These are phyloP conservation scores for Drosophila flavopinicola DNA, from an alignment of 2,888 invertebrate genomes.

Conservation along the genomic window DNA sequence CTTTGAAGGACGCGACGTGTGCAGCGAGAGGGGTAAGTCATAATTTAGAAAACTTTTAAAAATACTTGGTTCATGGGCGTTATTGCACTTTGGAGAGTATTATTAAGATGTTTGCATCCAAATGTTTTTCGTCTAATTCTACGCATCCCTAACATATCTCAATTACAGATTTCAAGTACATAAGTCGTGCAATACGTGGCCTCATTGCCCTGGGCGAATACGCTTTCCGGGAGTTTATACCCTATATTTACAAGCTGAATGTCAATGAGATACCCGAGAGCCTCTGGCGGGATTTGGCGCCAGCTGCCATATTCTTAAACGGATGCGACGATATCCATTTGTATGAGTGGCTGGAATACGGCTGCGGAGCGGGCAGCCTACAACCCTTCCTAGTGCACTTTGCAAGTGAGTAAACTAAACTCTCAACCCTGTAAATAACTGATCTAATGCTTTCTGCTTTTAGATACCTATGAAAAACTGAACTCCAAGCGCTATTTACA, in stretches of 20 bases:
- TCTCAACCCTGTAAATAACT: not conserved
- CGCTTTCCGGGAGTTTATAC: slow-evolving; percentile 83
- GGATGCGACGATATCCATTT: slow-evolving; percentile 83
- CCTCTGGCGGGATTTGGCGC: slow-evolving; percentile 77
- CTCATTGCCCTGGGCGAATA: slow-evolving; percentile 82
- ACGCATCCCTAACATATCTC: not conserved
- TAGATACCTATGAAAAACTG: slow-evolving; percentile 75
- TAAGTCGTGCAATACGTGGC: slow-evolving; percentile 81
- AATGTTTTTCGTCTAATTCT: too few relatives aligned
- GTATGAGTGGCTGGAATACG: slow-evolving; percentile 83
- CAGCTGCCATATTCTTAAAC: slow-evolving; percentile 78
- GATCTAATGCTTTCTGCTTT: not conserved
- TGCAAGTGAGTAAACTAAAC: slow-evolving; percentile 66
- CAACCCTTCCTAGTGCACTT: slow-evolving; percentile 82
- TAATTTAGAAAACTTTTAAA: too few relatives aligned
- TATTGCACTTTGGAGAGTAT: too few relatives aligned
- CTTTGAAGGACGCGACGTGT: slow-evolving; percentile 74
- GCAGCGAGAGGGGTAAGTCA: slow-evolving; percentile 70
- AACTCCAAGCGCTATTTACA: slow-evolving; percentile 60
- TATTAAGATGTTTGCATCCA: too few relatives aligned
- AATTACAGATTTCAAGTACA: slow-evolving; percentile 79
- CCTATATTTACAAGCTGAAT: slow-evolving; percentile 81
- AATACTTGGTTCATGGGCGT: too few relatives aligned
- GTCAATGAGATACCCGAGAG: slow-evolving; percentile 73
- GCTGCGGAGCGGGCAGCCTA: slow-evolving; percentile 81